Evolutionary conservation across 2,888 invertebrate genomes (phyloP), one percentile per base, ranked within the genome.

Genomic region (Drosophila kuntzei): DNA sequence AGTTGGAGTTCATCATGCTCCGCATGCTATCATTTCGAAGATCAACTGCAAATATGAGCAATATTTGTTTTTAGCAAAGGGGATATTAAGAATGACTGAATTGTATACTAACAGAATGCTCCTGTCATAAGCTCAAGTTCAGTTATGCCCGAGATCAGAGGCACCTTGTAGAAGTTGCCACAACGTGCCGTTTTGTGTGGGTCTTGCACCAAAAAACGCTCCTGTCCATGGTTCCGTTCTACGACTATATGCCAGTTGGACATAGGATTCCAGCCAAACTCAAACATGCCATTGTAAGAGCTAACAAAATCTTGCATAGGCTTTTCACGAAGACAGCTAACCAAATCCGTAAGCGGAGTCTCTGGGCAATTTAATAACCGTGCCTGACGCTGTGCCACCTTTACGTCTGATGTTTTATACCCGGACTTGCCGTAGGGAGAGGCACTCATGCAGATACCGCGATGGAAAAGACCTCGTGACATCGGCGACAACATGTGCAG

Each of bases 391-490:
- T 93, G 92, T 0, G 95, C 95, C 49, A 95, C 79, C 25, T 93
- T 86, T 9, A 93, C 83, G 79, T 94, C 94, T 60, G 94, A 87
- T 0, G 89, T 73, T 0, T 93, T 92, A 3, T 94, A 92, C 0
- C 93, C 91, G 76, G 91, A 92, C 27, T 94, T 93, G 1, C 92
- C 92, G 0, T 93, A 91, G 0, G 94, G 93, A 0, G 95, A 94
- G 0, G 94, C 95, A 78, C 95, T 95, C 94, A 95, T 94, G 2
- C 94, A 94, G 25, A 96, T 94, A 0, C 93, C 95, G 53, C 94
- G 93, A 86, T 96, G 95, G 91, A 96, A 96, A 0, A 96, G 91
- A 43, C 95, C 95, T 90, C 93, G 93, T 0, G 95, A 94, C 94
- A 95, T 94, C 0, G 95, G 95, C 0, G 95, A 95, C 8, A 95